phyloP scores from a whole-genome alignment of 1,140 invertebrate genomes.

The Lordiphosa stackelbergi region DNA sequence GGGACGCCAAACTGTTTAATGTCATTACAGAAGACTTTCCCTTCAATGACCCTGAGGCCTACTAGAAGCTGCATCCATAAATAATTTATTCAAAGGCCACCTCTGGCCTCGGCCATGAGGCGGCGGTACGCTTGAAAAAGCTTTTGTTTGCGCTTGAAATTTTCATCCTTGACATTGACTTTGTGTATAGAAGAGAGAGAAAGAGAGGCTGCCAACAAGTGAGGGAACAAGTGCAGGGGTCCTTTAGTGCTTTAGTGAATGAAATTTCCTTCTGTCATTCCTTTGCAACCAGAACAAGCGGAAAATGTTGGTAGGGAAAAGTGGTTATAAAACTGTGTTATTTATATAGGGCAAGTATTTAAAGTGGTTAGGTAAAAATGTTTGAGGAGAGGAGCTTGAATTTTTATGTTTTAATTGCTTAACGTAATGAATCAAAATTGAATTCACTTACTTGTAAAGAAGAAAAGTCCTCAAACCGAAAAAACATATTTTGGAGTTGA shows the following conservation, averaged over 20 bases:
- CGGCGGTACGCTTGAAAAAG: conserved; percentile 34
- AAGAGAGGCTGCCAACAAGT: conserved; percentile 10
- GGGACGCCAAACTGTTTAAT: background rate
- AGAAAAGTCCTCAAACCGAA: too few relatives aligned
- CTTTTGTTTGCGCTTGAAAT: conserved; percentile 46
- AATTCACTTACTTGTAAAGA: too few relatives aligned
- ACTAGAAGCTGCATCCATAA: conserved; percentile 33
- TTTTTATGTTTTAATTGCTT: too few relatives aligned
- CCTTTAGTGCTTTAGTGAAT: conserved; percentile 1
- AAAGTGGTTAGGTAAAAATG: too few relatives aligned
- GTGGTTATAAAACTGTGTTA: too few relatives aligned
- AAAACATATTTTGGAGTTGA: too few relatives aligned
- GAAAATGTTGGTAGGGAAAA: too few relatives aligned
- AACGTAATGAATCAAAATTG: too few relatives aligned
- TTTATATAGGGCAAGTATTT: too few relatives aligned
- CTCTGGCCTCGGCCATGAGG: conserved; percentile 47
- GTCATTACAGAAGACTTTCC: background rate
- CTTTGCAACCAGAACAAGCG: too few relatives aligned
- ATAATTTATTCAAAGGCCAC: conserved; percentile 48
- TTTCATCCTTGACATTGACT: conserved; percentile 67
- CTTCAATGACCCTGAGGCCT: conserved; percentile 18
- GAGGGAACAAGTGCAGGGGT: background rate
- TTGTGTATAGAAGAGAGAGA: conserved; percentile 33
- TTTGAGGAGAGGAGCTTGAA: too few relatives aligned
- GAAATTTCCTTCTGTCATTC: background rate